Evolutionary conservation across 2,113 vertebrate genomes (phyloP).

Genomic region (Dinomys branickii): DNA sequence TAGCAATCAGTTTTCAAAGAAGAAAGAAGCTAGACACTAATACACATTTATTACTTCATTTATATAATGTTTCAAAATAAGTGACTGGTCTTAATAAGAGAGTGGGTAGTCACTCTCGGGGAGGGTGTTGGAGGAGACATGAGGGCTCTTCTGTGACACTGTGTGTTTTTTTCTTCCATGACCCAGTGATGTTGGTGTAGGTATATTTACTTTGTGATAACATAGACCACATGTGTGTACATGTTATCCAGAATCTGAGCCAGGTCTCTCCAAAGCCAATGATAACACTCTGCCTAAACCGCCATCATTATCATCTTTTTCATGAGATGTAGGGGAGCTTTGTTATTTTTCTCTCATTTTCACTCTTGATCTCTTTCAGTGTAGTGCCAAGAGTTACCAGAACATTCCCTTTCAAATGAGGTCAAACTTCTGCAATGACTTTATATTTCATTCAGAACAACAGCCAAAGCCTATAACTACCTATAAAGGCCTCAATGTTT

Average conservation of each 20-base stretch:
- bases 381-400: not conserved
- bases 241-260: not conserved
- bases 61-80: not conserved
- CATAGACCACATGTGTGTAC: not conserved
- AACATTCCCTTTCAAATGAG: not conserved
- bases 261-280: not conserved
- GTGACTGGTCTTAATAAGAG: not conserved
- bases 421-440: not conserved
- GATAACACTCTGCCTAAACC: not conserved
- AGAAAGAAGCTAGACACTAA: not conserved
- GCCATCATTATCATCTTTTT: not conserved
- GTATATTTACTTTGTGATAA: not conserved
- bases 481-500: not conserved
- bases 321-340: not conserved
- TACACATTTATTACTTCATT: not conserved
- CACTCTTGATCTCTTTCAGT: not conserved
- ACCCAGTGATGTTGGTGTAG: not conserved
- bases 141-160: not conserved
- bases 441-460: not conserved
- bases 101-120: not conserved
- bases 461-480: not conserved
- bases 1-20: constrained; percentile 24
- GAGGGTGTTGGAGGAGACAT: not conserved
- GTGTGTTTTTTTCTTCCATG: not conserved
- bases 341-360: not conserved